Conservation (phyloP, 2,888 invertebrate genomes). For the Cephus nigrinus region DNA sequence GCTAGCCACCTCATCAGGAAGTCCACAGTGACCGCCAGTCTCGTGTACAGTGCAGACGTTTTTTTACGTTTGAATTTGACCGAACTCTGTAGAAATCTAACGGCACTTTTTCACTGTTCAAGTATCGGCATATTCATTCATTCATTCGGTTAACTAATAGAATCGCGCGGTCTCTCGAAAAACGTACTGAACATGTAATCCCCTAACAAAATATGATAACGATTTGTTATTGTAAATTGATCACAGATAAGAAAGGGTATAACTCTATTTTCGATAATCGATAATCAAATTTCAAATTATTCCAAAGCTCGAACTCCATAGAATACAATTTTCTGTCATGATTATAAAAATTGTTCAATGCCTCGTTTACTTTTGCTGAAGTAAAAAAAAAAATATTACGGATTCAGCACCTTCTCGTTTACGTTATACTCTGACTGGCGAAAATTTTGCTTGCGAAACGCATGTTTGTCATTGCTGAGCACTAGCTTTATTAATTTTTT, state of each 20-base stretch:
- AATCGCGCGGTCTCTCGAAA: neutral
- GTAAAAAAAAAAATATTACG: neutral
- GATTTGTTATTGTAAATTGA: neutral
- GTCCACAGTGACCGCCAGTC: slow-evolving; percentile 32
- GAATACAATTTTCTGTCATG: too few species aligned
- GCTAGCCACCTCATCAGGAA: slow-evolving; percentile 21
- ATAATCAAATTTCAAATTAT: neutral
- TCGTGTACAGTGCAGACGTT: slow-evolving; percentile 23
- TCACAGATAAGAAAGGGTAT: neutral
- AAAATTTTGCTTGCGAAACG: neutral
- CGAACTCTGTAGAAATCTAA: neutral
- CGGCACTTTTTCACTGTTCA: neutral
- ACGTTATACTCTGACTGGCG: neutral
- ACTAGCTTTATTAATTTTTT: neutral
- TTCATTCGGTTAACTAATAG: neutral
- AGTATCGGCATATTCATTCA: neutral
- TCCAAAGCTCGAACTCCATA: neutral
- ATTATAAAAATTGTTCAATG: too few species aligned
- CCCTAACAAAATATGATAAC: neutral
- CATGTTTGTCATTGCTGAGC: neutral
- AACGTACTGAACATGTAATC: neutral
- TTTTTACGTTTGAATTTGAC: neutral
- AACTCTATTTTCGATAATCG: neutral
- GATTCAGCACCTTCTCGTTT: neutral
- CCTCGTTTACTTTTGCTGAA: neutral